phyloP scores from a whole-genome alignment of 1,140 invertebrate genomes.

The Nixonia krombeini region DNA sequence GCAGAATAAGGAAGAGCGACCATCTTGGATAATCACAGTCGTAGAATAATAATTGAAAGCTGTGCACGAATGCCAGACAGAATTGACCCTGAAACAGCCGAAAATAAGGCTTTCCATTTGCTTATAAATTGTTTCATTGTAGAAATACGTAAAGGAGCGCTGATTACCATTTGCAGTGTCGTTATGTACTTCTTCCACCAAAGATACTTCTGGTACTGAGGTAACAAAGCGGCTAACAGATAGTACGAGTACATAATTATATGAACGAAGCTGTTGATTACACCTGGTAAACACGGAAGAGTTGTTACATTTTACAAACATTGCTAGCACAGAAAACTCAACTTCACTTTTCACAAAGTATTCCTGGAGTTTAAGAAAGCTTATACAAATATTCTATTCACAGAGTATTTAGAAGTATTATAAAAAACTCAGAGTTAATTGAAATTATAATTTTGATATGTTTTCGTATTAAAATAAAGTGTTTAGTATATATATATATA shows the following conservation, averaged over 20 bases:
- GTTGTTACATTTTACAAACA: too few relatives aligned
- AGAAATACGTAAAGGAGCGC: slow-evolving; percentile 30
- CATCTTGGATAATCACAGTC: slow-evolving; percentile 88
- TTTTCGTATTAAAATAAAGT: too few relatives aligned
- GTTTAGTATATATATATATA: too few relatives aligned
- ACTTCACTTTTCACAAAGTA: too few relatives aligned
- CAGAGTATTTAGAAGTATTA: too few relatives aligned
- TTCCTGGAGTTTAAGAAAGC: too few relatives aligned
- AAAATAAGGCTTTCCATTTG: slow-evolving; percentile 10
- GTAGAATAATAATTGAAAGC: slow-evolving; percentile 84
- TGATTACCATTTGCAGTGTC: slow-evolving; percentile 82
- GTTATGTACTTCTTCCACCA: slow-evolving; percentile 90
- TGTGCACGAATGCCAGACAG: slow-evolving; percentile 83
- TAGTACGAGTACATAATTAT: slow-evolving; percentile 90
- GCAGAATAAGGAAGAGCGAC: slow-evolving; percentile 80
- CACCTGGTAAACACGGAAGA: too few relatives aligned
- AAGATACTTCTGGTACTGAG: slow-evolving; percentile 81
- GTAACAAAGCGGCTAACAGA: slow-evolving; percentile 81
- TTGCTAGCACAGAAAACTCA: too few relatives aligned
- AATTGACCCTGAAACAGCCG: slow-evolving; percentile 79
- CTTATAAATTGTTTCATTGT: too few relatives aligned
- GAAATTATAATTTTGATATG: neutral
- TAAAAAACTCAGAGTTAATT: slow-evolving; percentile 16
- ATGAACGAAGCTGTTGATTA: slow-evolving; percentile 89
- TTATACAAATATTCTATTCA: too few relatives aligned